Base-by-base conservation (phyloP, 1,140 invertebrate genomes). In the roundworm (Caenorhabditis elegans) region DNA sequence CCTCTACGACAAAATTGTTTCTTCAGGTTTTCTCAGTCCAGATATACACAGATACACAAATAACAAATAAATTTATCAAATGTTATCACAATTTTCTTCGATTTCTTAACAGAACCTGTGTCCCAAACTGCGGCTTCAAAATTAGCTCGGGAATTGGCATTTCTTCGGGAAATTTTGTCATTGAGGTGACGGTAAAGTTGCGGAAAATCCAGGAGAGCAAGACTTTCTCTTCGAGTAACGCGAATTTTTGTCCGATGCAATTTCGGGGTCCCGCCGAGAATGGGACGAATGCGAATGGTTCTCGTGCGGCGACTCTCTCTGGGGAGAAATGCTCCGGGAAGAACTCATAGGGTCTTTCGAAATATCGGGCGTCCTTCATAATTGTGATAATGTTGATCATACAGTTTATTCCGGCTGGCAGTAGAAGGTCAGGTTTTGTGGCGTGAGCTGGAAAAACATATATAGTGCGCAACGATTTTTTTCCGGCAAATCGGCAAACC, bases 271-370 rank as follows among this genome's bases (percentile, higher is more conserved):
- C 90, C n/a, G 88, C 89, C 11, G 86, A 87, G 60, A 90, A 90
- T 0, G 90, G 90, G 8, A 86, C 82, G 76, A 82, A 90, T 19
- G 82, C 84, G 78, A 83, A 90, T 17, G 91, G 90, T 85, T 90
- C 90, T 75, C 89, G 87, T 22, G 79, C 49, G 24, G 31, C 48
- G 75, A 93, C 92, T 81, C 93, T 93, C 90, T 96, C 95, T 0
- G 94, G 93, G 53, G 95, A 90, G 91, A 97, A 97, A 88, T 96
- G 93, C 83, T 97, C 95, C 0, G 95, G 95, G 91, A 96, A 92
- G 89, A 96, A 97, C 78, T 91, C 92, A 39, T 94, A 92, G 0
- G 96, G 94, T 88, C 96, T 94, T 0, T 94, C 93, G 90, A 94
- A 97, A 82, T 93, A 92, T 83, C 95, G 93, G 5, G 92, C 90